A percentile compares a stretch with the other conserved stretches of the same genome.
These are phyloP conservation scores for Caenorhabditis angaria DNA, from an alignment of 2,888 invertebrate genomes.

Conservation along the genomic window DNA sequence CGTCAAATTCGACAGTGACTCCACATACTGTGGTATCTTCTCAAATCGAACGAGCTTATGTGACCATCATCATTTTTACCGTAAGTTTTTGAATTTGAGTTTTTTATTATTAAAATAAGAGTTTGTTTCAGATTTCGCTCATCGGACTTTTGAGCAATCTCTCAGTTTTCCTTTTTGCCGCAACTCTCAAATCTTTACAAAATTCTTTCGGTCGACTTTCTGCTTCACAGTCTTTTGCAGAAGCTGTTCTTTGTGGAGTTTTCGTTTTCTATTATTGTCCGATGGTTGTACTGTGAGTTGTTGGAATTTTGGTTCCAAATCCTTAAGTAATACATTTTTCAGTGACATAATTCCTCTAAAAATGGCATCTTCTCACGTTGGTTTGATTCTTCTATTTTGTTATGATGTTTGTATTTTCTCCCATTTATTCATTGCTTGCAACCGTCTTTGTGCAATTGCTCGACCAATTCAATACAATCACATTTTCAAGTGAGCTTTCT, in stretches of 20 bases:
- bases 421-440: conserved; percentile 46
- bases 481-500: conserved; percentile 25
- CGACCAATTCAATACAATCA: conserved; percentile 35
- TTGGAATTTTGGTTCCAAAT: background rate
- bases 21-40: conserved; percentile 13
- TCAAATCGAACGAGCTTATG: conserved; percentile 16
- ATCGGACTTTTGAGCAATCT: conserved; percentile 25
- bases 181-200: conserved; percentile 36
- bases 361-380: conserved; percentile 23
- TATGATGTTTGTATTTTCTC: conserved; percentile 51
- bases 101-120: background rate
- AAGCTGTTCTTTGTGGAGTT: conserved; percentile 39
- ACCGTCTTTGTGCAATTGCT: conserved; percentile 45
- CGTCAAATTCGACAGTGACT: no score
- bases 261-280: conserved; percentile 51
- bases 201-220: conserved; percentile 52
- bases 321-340: conserved; percentile 6
- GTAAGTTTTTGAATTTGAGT: conserved; percentile 2
- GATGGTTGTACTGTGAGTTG: conserved; percentile 41
- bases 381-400: conserved; percentile 48
- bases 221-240: conserved; percentile 44
- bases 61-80: conserved; percentile 20
- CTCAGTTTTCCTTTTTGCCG: conserved; percentile 29
- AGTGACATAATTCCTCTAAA: conserved; percentile 33
- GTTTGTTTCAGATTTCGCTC: conserved; percentile 17